These are phyloP conservation scores for Uromys caudimaculatus DNA, from an alignment of 2,797 vertebrate genomes.

Conservation along the genomic window DNA sequence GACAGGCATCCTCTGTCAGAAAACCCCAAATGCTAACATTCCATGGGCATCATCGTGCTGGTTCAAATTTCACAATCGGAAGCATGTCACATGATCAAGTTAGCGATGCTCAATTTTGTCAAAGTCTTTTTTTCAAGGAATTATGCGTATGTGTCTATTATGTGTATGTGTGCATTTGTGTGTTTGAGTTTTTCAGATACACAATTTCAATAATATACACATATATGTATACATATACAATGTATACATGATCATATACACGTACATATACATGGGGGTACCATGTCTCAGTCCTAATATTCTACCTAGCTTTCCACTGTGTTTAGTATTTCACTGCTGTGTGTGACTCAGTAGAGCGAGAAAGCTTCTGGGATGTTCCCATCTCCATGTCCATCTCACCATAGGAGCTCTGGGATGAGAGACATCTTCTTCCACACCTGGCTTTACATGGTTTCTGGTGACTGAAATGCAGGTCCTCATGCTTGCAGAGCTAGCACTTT, in stretches of 20 bases:
- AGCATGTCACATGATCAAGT: background rate
- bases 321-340: background rate
- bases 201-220: background rate
- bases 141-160: background rate
- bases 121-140: background rate
- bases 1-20: background rate
- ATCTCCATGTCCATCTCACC: background rate
- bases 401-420: background rate
- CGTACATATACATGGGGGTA: no score
- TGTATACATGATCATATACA: no score
- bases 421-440: background rate
- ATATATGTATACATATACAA: no score
- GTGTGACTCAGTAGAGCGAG: no score
- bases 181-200: background rate
- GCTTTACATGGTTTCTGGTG: background rate
- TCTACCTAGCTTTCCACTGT: background rate
- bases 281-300: background rate
- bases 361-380: background rate
- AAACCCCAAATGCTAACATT: background rate
- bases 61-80: background rate
- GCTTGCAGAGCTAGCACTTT: background rate
- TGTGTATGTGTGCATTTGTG: background rate
- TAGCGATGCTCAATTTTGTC: background rate
- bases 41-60: no score
- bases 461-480: background rate